Conservation (phyloP, 1,140 invertebrate species). For the Lepidurus couesii region DNA sequence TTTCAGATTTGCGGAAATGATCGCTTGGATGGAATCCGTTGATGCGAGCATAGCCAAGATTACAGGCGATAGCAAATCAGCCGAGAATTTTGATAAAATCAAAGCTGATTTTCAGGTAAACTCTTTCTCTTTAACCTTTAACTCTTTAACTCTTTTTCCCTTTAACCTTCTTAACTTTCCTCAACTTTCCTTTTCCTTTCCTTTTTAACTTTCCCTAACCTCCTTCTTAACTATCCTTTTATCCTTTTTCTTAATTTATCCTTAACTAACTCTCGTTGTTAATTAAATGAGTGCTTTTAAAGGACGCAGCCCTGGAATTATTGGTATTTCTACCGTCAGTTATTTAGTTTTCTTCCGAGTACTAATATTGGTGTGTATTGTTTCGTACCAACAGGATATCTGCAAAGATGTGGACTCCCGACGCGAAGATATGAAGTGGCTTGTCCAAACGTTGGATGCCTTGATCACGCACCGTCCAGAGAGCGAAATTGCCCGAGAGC, state of each 20-base stretch:
- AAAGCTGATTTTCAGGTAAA: conserved; percentile 82
- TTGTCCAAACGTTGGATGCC: conserved; percentile 81
- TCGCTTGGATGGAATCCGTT: conserved; percentile 83
- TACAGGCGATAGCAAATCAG: conserved; percentile 70
- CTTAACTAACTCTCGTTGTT: background rate
- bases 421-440: conserved; percentile 88
- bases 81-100: conserved; percentile 82
- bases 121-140: conserved; percentile 35
- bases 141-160: conserved; percentile 40
- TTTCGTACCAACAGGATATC: conserved; percentile 57
- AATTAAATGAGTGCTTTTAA: background rate
- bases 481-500: conserved; percentile 60
- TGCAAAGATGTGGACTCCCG: conserved; percentile 82
- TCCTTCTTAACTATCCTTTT: too few relatives aligned
- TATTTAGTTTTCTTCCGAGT: background rate
- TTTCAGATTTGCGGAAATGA: conserved; percentile 68
- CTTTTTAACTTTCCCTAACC: too few relatives aligned
- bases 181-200: too few relatives aligned
- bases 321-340: background rate
- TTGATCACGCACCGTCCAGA: conserved; percentile 74
- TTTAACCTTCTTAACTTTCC: too few relatives aligned
- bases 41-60: conserved; percentile 74
- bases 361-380: conserved; percentile 13
- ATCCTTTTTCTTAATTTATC: background rate
- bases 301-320: conserved; percentile 4